Evolutionary conservation across 2,888 invertebrate species (phyloP), one percentile per base, ranked within the genome.

Genomic region (Cryptophagus acutangulus): DNA sequence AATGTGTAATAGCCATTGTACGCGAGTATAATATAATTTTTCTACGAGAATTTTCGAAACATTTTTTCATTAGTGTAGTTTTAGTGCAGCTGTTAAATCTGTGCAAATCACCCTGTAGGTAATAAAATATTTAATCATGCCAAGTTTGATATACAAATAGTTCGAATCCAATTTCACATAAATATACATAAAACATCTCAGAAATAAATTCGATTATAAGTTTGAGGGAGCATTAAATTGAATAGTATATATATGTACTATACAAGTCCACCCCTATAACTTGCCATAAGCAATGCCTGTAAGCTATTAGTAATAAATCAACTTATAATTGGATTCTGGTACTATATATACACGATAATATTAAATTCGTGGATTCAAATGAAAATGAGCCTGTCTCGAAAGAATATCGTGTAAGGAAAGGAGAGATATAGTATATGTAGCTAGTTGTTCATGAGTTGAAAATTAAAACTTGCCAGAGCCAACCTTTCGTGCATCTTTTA

Each of bases 291-390:
- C 31, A 31, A 33, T 24, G 40, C 41, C 41, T 41, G 33, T 34
- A 44, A 40, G 37, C 38, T 40, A 48, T 48, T 48, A 45, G 47
- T 45, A 48, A 48, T 48, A 48, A 48, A 48, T 45, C 47, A 48
- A 48, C 39, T 42, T 41, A 48, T 48, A 48, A 48, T 48, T 48
- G 44, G 45, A 48, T 48, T 48, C 44, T 37, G 34, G 33, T 17
- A 25, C 28, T 41, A n/a, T n/a, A 26, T 26, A 20, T 20, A 44
- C 42, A 45, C 34, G 38, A 33, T 15, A 33, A 33, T 25, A 31
- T 38, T 33, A 24, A 25, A 20, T n/a, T 14, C 31, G 24, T 31
- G 24, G n/a, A 33, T 33, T n/a, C n/a, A n/a, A n/a, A n/a, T n/a
- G n/a, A n/a, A n/a, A n/a, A n/a, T n/a, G n/a, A n/a, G n/a, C n/a